Percentiles rank a stretch among this genome's conserved stretches.
phyloP scores from a whole-genome alignment of 1,140 invertebrate genomes.

The Anadara kagoshimensis region DNA sequence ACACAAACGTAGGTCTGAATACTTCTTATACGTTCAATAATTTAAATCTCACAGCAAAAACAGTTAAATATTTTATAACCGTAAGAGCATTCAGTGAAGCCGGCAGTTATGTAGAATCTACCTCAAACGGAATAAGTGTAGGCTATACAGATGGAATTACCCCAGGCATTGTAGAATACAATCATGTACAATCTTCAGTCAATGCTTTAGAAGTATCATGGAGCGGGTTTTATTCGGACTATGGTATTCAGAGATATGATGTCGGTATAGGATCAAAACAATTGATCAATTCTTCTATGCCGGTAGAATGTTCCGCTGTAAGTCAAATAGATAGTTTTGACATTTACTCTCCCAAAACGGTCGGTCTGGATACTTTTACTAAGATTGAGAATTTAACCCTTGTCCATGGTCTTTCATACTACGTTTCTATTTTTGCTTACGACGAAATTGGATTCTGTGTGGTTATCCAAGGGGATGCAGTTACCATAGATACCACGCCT shows the following conservation, averaged over 20 bases:
- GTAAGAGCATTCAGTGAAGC: constrained; percentile 48
- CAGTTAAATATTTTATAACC: constrained; percentile 49
- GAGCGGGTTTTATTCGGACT: constrained; percentile 45
- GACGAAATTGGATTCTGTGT: constrained; percentile 29
- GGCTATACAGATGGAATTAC: constrained; percentile 39
- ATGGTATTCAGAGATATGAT: constrained; percentile 38
- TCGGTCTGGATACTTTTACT: constrained; percentile 26
- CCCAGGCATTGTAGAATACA: constrained; percentile 32
- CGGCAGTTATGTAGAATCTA: constrained; percentile 44
- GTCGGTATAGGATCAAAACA: constrained; percentile 23
- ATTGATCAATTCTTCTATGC: constrained; percentile 18
- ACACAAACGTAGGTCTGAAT: constrained; percentile 45
- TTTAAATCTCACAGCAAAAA: constrained; percentile 50
- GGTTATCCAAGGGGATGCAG: not conserved
- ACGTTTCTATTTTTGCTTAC: constrained; percentile 28
- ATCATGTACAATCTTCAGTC: constrained; percentile 32
- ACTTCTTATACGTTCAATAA: constrained; percentile 36
- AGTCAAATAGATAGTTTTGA: constrained; percentile 21
- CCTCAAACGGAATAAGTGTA: constrained; percentile 50
- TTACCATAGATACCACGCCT: constrained; percentile 42
- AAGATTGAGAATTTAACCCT: constrained; percentile 26
- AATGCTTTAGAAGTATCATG: constrained; percentile 35
- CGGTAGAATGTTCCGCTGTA: too few relatives aligned
- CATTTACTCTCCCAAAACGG: not conserved
- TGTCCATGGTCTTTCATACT: constrained; percentile 33